Evolutionary conservation across 2,888 invertebrate species (phyloP), one percentile per base, ranked within the genome.

Genomic region (Carterocephalus palaemon): DNA sequence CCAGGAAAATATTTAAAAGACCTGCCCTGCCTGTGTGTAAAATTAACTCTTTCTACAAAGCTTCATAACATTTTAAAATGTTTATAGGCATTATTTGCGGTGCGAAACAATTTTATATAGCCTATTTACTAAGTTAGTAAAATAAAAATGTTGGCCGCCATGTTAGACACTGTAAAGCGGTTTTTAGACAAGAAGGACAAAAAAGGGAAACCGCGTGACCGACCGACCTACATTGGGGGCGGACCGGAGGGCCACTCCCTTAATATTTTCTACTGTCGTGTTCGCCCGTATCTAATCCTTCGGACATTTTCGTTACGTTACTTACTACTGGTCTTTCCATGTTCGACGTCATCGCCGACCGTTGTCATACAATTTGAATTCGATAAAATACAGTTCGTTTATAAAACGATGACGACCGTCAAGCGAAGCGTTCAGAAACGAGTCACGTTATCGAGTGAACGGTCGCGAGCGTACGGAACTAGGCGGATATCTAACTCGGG

Each of bases 401-500:
- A 58, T 38, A 48, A 38, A 46, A 51, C 48, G 51, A 49, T 52
- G 46, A 42, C 32, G 49, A 41, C 41, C 24, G 46, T 50, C 42
- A 28, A 47, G 40, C 51, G 49, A 54, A 55, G 57, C 40, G 60
- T 60, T 58, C 47, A 47, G 47, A 59, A 57, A 48, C 57, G 50
- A 55, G 58, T 56, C 54, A 54, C 53, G 54, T 52, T 48, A 47
- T 43, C 48, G 54, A 64, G 65, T 60, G 60, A 64, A 58, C 62
- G 65, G 64, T 52, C 24, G 52, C 45, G 47, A 46, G 36, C 31
- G 48, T 32, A 33, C 49, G 32, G 54, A 50, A 46, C 45, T 46
- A 50, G 28, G 34, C 55, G 59, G 54, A 60, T 68, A 67, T 67
- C 71, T 65, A 68, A 67, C 57, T 66, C 65, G 22, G 52, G 49